These are phyloP conservation scores for Ceratoteleas bidentatus DNA, from an alignment of 1,140 invertebrate genomes.

Conservation along the genomic window DNA sequence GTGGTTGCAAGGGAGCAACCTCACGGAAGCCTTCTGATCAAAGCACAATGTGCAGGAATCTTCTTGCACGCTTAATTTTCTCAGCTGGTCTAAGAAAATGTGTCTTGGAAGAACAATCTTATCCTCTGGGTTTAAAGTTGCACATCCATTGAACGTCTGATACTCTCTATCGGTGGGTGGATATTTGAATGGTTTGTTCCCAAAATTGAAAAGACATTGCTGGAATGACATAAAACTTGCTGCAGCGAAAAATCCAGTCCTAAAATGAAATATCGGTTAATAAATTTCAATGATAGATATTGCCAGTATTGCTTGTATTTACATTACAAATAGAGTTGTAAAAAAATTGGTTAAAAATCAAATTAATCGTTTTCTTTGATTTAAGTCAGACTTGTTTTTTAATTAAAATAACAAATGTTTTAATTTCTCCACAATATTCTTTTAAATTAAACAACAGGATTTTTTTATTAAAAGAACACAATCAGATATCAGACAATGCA, in stretches of 20 bases:
- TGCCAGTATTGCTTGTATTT: not conserved
- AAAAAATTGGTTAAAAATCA: no score
- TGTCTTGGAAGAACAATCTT: slow-evolving; percentile 87
- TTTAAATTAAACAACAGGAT: no score
- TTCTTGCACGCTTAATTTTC: no score
- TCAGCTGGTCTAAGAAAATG: slow-evolving; percentile 87
- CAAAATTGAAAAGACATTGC: slow-evolving; percentile 97
- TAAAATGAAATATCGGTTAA: no score
- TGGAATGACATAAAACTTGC: slow-evolving; percentile 98
- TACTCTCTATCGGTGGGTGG: slow-evolving; percentile 87
- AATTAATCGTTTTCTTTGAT: no score
- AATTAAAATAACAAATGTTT: no score
- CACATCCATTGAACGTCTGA: slow-evolving; percentile 90
- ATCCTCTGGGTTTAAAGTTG: slow-evolving; percentile 86
- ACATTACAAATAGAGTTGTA: not conserved
- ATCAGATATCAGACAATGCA: not conserved
- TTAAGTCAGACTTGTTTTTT: no score
- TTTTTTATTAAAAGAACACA: no score
- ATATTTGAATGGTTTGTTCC: slow-evolving; percentile 89
- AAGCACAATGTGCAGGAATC: no score
- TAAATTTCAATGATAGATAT: not conserved
- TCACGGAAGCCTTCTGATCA: no score
- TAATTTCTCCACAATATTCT: no score
- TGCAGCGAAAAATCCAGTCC: slow-evolving; percentile 94
- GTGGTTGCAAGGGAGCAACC: no score